These are phyloP conservation scores for Oryctes rhinoceros DNA, from an alignment of 1,140 invertebrate species.

Conservation along the genomic window DNA sequence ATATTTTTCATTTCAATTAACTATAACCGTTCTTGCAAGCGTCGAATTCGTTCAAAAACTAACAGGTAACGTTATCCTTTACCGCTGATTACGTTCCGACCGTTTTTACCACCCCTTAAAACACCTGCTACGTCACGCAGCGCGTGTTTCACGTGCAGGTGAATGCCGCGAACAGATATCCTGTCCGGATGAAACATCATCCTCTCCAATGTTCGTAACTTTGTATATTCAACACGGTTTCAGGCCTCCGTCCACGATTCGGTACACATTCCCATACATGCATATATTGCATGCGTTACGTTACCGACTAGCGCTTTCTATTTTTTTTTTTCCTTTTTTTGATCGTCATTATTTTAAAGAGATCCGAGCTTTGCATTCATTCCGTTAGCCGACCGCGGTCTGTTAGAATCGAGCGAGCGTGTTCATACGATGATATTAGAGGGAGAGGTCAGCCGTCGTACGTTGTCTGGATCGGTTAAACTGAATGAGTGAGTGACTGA, in stretches of 20 bases:
- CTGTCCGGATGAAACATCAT: neutral
- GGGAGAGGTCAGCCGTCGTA: neutral
- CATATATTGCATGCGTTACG: neutral
- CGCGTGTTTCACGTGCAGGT: neutral
- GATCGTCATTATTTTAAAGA: neutral
- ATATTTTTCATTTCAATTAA: no score
- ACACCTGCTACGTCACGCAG: neutral
- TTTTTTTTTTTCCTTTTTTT: no score
- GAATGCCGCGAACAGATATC: neutral
- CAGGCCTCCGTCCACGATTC: neutral
- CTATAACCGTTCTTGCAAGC: no score
- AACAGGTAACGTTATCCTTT: neutral
- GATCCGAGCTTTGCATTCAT: neutral
- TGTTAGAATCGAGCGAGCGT: neutral
- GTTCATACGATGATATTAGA: neutral
- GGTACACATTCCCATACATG: neutral
- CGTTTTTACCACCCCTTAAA: neutral
- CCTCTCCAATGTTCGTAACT: no score
- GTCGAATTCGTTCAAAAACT: no score
- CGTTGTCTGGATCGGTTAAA: neutral
- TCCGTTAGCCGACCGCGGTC: neutral
- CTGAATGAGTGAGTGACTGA: neutral
- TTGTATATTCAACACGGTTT: neutral
- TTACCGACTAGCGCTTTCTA: neutral
- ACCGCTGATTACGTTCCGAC: neutral